Percentiles rank a stretch among this genome's conserved stretches.
phyloP scores from a whole-genome alignment of 1,140 invertebrate genomes.

The Aphis craccivora region DNA sequence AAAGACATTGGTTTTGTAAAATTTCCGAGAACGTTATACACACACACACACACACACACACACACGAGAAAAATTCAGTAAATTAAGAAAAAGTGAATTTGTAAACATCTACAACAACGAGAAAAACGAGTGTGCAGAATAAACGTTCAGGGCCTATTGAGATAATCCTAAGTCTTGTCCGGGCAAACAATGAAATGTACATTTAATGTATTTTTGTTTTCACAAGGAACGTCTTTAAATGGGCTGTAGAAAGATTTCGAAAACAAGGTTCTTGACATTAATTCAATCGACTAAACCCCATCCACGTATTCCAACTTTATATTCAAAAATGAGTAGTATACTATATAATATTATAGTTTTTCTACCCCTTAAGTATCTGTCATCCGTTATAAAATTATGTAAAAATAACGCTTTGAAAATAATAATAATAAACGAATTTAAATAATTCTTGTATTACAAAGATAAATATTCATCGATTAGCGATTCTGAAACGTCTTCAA shows the following conservation, averaged over 20 bases:
- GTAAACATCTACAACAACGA: conserved; percentile 35
- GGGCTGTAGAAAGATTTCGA: conserved; percentile 21
- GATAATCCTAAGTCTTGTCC: neutral
- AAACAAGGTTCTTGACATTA: conserved; percentile 38
- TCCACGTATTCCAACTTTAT: neutral
- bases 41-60: neutral
- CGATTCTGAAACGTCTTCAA: neutral
- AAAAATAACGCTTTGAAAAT: neutral
- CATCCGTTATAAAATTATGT: neutral
- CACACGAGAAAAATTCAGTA: neutral
- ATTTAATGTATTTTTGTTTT: conserved; percentile 35
- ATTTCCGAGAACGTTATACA: neutral
- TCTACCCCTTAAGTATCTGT: neutral
- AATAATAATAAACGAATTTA: conserved; percentile 10
- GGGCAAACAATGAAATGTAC: conserved; percentile 10
- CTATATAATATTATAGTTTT: neutral
- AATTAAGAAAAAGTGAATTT: conserved; percentile 31
- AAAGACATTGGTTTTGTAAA: neutral
- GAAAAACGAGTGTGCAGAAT: neutral
- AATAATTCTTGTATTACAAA: neutral
- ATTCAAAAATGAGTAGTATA: neutral
- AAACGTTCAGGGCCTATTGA: neutral
- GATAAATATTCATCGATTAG: conserved; percentile 21
- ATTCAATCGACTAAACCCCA: conserved; percentile 12
- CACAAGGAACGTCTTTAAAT: neutral